A percentile compares a stretch with the other conserved stretches of the same genome.
Evolutionary conservation across 2,797 vertebrate species (phyloP).

Genomic region (Alcedo atthis): DNA sequence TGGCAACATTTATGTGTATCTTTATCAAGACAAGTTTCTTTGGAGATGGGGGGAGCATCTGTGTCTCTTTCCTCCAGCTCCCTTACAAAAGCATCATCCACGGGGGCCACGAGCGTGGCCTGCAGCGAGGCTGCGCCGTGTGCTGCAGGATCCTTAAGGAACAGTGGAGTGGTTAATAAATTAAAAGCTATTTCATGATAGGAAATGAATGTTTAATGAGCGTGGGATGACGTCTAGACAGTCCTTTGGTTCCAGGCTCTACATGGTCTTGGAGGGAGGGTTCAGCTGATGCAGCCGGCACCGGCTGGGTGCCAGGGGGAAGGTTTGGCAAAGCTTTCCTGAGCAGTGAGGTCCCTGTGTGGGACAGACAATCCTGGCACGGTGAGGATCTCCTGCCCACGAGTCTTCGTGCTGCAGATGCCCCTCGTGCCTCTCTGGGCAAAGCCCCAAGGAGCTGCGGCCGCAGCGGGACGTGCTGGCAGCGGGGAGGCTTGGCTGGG

Average conservation of each 20-base stretch:
- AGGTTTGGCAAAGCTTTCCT: background rate
- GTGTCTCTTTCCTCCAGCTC: background rate
- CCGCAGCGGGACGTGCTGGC: background rate
- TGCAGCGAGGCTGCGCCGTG: background rate
- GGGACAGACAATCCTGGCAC: background rate
- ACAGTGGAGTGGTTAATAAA: background rate
- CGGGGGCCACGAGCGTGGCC: background rate
- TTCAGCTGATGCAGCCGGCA: background rate
- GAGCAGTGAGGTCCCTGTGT: accelerated
- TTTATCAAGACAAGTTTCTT: background rate
- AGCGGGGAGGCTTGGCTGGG: background rate
- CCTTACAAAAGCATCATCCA: accelerated
- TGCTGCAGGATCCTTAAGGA: background rate
- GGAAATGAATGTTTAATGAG: conserved; percentile 71
- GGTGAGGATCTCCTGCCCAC: background rate
- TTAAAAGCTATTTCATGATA: conserved; percentile 69
- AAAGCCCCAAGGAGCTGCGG: background rate
- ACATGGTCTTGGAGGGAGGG: background rate
- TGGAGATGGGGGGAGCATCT: background rate
- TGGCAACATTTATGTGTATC: background rate
- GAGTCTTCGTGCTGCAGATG: background rate
- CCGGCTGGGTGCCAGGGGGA: background rate
- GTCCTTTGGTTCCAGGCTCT: background rate
- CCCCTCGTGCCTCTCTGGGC: conserved; percentile 4
- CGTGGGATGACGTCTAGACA: conserved; percentile 43